Evolutionary conservation across 2,113 vertebrate genomes (phyloP).

Genomic region (Heterotilapia buettikoferi): DNA sequence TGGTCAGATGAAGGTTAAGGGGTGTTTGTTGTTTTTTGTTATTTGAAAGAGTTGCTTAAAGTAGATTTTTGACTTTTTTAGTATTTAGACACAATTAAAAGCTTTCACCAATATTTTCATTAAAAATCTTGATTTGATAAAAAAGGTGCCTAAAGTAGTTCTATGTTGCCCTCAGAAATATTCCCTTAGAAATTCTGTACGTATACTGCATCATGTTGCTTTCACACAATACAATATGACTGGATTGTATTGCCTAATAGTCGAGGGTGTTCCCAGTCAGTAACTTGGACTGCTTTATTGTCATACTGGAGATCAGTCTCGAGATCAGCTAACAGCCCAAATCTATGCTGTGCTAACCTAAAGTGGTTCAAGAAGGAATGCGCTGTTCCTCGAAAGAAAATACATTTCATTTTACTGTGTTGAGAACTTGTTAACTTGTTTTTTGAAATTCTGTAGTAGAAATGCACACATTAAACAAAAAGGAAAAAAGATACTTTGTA

Average conservation of each 20-base stretch:
- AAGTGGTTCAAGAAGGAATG: no score
- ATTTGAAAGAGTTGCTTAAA: background rate
- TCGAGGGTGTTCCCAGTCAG: accelerated
- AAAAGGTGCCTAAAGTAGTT: background rate
- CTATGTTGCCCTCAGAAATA: background rate
- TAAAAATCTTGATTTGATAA: background rate
- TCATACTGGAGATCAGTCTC: background rate
- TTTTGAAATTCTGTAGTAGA: background rate
- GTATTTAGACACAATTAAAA: background rate
- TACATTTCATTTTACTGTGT: background rate
- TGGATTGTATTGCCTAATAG: background rate
- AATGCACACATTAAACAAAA: background rate
- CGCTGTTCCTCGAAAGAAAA: no score
- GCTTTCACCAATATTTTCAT: background rate
- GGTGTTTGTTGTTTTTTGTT: background rate
- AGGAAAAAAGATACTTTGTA: background rate
- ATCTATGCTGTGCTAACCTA: no score
- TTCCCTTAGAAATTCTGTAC: background rate
- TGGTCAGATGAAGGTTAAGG: background rate
- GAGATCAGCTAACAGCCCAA: no score
- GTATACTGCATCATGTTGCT: background rate
- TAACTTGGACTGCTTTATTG: background rate
- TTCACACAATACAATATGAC: background rate
- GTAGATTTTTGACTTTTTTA: background rate
- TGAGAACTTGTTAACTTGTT: background rate